These are phyloP conservation scores for Alosa sapidissima DNA, from an alignment of 2,797 vertebrate species.

Conservation along the genomic window DNA sequence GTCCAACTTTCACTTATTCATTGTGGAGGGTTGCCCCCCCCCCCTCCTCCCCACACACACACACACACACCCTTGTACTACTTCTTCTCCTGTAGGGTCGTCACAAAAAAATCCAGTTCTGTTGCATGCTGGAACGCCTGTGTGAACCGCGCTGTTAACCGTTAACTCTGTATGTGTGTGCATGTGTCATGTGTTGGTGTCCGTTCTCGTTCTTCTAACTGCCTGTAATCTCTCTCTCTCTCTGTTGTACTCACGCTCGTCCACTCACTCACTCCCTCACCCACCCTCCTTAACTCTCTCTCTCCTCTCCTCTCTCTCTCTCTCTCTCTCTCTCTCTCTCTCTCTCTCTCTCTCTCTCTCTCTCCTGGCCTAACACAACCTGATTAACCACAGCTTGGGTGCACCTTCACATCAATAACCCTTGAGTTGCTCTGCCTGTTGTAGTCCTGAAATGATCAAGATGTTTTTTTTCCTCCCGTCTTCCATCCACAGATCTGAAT, in stretches of 20 bases:
- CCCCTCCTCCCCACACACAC: background rate
- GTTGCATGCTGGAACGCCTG: slow-evolving; percentile 52
- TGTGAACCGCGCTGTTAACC: slow-evolving; percentile 22
- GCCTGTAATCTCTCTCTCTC: background rate
- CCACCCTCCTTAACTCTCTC: background rate
- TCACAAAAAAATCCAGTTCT: slow-evolving; percentile 22
- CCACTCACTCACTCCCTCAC: background rate
- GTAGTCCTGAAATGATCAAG: background rate
- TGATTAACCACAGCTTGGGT: background rate
- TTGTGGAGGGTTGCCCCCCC: slow-evolving; percentile 29
- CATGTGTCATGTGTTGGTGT: background rate
- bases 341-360: background rate
- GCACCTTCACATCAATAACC: background rate
- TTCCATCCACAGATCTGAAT: slow-evolving; percentile 74
- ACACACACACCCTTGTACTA: background rate
- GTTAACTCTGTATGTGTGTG: background rate
- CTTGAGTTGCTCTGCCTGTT: background rate
- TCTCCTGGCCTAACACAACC: background rate
- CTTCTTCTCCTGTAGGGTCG: background rate
- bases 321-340: background rate
- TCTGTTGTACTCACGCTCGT: background rate
- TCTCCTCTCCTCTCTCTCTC: background rate
- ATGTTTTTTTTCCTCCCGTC: slow-evolving; percentile 11
- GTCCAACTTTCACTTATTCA: background rate
- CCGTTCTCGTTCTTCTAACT: background rate